Conservation (phyloP, 2,797 vertebrate species). For the Gambusia yucatana region DNA sequence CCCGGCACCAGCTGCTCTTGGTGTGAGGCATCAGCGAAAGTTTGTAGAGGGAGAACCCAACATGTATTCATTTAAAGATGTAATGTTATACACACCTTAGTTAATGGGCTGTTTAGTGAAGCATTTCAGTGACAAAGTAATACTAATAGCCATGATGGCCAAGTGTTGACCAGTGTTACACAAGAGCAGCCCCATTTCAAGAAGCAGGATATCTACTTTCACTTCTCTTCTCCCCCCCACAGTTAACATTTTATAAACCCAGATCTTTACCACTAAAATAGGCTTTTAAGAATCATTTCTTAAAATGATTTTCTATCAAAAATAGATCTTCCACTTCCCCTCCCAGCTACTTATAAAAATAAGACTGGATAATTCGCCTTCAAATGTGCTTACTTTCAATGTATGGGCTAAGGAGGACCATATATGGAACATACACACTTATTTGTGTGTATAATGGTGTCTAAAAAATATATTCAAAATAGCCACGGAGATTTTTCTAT, state of each 20-base stretch:
- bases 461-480: neutral
- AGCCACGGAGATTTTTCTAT: neutral
- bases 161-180: neutral
- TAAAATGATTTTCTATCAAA: neutral
- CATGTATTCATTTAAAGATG: neutral
- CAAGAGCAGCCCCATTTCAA: neutral
- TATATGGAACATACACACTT: neutral
- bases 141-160: neutral
- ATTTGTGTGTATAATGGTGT: neutral
- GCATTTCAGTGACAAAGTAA: neutral
- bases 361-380: neutral
- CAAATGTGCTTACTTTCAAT: neutral
- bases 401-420: too few species aligned
- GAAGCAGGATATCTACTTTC: neutral
- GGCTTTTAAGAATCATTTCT: neutral
- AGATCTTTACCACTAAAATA: neutral
- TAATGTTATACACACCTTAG: neutral
- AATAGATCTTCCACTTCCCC: neutral
- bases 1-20: constrained; percentile 68
- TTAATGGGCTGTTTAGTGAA: too few species aligned
- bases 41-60: neutral
- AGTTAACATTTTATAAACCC: neutral
- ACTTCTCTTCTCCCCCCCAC: neutral
- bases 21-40: constrained; percentile 15
- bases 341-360: neutral